Conservation (phyloP, 2,888 invertebrate species). For the Conops quadrifasciatus region DNA sequence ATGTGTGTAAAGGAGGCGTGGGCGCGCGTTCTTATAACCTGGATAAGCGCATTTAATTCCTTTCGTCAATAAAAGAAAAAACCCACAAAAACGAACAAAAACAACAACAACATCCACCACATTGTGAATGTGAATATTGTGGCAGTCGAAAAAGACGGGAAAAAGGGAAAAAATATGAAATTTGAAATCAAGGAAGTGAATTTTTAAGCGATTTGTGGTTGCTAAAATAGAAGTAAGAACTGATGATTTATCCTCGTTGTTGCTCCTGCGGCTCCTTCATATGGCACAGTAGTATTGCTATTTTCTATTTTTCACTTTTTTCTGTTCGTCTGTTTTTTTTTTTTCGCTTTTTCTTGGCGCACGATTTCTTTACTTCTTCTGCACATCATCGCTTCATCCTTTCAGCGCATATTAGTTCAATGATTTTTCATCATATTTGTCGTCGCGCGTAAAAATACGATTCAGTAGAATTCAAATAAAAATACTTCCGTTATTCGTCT, state of each 20-base stretch:
- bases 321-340: neutral
- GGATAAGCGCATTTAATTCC: constrained; percentile 31
- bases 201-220: constrained; percentile 29
- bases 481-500: neutral
- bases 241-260: constrained; percentile 10
- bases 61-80: constrained; percentile 9
- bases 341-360: neutral
- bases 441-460: constrained; percentile 31
- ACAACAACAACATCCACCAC: neutral
- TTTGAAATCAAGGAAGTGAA: constrained; percentile 23
- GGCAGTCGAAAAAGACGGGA: neutral
- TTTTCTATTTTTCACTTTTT: neutral
- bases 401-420: constrained; percentile 40
- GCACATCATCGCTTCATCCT: constrained; percentile 22
- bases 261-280: neutral
- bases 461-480: constrained; percentile 28
- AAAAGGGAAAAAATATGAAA: neutral
- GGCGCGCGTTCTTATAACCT: constrained; percentile 15
- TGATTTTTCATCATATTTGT: constrained; percentile 38
- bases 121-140: too few species aligned
- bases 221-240: constrained; percentile 2
- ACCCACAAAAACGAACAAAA: constrained; percentile 1
- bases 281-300: neutral
- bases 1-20: constrained; percentile 22
- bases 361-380: neutral